Evolutionary conservation across 1,140 invertebrate genomes (phyloP), one percentile per base, ranked within the genome.

Genomic region (Drosophila saltans): DNA sequence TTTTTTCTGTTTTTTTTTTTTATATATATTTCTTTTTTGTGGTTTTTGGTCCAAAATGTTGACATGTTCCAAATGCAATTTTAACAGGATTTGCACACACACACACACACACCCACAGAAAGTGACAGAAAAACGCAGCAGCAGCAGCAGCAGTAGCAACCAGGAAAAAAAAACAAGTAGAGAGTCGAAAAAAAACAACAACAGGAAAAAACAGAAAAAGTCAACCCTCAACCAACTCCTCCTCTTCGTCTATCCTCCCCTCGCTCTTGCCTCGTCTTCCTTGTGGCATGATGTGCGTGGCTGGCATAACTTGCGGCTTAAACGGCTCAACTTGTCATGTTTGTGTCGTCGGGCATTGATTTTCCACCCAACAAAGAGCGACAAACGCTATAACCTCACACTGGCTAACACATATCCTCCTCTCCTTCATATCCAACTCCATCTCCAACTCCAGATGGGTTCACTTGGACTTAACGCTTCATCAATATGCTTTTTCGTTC

Each of bases 21-120:
- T 78, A 66, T 41, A 62, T 59, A 52, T 39, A 67, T 71, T 83
- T 75, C 57, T 70, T 69, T 69, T 81, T 80, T 72, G 75, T 68
- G 81, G 64, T 80, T 85, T 84, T 84, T 16, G 69, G 77, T 67
- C 76, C 74, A 78, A 78, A 89, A 84, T 83, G 84, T 89, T 89
- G 84, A 89, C 84, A 89, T 89, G 85, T 89, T 89, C 80, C 84
- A 89, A 89, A 89, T 89, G 84, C 84, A 89, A 89, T 89, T 89
- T 89, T 89, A 89, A 89, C 84, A 89, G 84, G 84, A 89, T 89
- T 89, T 89, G 84, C 84, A 89, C 83, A 85, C 78, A 89, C 84
- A 89, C 84, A 89, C 83, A 88, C 78, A 80, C 88, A 45, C 41
- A 45, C 41, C n/a, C n/a, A 45, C 41, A 52, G 21, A 52, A 81